Evolutionary conservation across 2,888 invertebrate genomes (phyloP).

Genomic region (Tetragonula carbonaria): DNA sequence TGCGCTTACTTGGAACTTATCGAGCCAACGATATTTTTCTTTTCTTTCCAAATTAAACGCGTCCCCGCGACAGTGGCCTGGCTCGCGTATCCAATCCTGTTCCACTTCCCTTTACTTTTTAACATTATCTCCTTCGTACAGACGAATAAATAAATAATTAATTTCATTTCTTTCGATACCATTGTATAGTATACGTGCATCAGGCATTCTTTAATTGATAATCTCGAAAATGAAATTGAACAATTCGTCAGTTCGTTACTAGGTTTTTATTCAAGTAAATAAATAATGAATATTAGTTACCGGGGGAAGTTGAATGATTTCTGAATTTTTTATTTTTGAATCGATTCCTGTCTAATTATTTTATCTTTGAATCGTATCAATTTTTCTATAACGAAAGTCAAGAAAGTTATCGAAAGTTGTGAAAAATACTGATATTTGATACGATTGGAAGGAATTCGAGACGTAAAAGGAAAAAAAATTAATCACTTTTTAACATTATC

Average conservation of each 20-base stretch:
- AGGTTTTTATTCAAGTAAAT: neutral
- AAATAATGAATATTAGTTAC: neutral
- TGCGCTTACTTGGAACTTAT: conserved; percentile 69
- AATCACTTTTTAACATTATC: conserved; percentile 8
- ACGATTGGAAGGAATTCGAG: neutral
- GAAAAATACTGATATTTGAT: neutral
- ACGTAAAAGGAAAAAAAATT: neutral
- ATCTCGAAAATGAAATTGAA: neutral
- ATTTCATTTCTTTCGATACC: neutral
- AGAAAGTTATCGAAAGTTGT: neutral
- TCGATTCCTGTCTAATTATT: neutral
- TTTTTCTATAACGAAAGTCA: too few species aligned
- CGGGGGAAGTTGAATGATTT: neutral
- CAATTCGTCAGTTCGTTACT: neutral
- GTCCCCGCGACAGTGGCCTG: conserved; percentile 13
- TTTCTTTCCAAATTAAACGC: conserved; percentile 36
- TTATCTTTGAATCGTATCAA: neutral
- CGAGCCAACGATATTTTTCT: conserved; percentile 67
- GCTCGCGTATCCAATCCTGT: conserved; percentile 15
- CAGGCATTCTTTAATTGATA: neutral
- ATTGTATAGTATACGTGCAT: neutral
- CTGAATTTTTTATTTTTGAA: neutral
- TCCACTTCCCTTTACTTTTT: conserved; percentile 17
- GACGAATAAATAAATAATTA: neutral
- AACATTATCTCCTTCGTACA: neutral